Evolutionary conservation across 2,888 invertebrate species (phyloP).

Genomic region (Cephus pulcher): DNA sequence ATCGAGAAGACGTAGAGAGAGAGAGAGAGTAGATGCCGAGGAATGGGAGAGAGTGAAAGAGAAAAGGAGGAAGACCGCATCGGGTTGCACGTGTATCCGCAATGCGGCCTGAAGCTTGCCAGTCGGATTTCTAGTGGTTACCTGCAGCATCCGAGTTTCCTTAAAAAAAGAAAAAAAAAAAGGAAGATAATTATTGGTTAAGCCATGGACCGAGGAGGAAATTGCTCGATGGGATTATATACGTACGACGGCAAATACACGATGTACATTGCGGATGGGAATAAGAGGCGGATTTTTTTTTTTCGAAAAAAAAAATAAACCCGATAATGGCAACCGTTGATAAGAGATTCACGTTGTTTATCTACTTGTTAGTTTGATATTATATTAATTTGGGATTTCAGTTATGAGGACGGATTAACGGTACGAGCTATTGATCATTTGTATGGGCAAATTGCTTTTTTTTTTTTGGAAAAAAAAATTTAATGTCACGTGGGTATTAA

Average conservation of each 20-base stretch:
- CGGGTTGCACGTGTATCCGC: conserved; percentile 49
- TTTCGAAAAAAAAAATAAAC: not conserved
- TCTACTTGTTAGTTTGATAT: not conserved
- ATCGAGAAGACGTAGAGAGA: not conserved
- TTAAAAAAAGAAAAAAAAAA: conserved; percentile 3
- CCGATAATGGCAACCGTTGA: not conserved
- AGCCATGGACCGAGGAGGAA: not conserved
- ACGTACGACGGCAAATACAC: not conserved
- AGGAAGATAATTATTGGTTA: conserved; percentile 24
- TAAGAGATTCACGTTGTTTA: not conserved
- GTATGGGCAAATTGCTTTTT: accelerated
- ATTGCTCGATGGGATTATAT: not conserved
- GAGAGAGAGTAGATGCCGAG: not conserved
- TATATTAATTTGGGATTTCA: not conserved
- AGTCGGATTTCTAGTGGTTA: conserved; percentile 7
- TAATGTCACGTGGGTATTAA: not conserved
- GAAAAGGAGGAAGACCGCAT: conserved; percentile 9
- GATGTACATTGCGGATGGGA: not conserved
- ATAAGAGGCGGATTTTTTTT: not conserved
- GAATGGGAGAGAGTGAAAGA: conserved; percentile 7
- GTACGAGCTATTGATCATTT: not conserved
- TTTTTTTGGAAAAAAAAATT: not conserved
- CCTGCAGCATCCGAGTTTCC: not conserved
- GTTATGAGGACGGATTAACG: not conserved
- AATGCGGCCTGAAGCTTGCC: conserved; percentile 49